phyloP scores from a whole-genome alignment of 2,797 vertebrate species.

The Notamacropus eugenii region DNA sequence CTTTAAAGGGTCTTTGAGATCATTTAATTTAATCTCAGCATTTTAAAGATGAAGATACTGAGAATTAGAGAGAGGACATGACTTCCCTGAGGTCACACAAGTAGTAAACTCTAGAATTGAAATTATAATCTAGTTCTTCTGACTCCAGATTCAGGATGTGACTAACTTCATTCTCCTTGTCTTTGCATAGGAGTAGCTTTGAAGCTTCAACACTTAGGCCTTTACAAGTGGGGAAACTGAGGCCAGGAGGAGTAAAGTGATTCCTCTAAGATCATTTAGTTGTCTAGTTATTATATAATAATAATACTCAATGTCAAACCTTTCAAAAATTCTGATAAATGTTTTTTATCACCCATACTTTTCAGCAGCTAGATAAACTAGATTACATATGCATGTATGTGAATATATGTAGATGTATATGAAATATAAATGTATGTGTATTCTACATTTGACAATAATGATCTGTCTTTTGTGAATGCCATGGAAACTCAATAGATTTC shows the following conservation, averaged over 20 bases:
- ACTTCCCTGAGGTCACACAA: neutral
- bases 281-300: slow-evolving; percentile 1
- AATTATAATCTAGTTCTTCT: neutral
- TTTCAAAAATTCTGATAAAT: slow-evolving; percentile 82
- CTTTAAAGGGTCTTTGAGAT: neutral
- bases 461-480: slow-evolving; percentile 69
- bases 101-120: neutral
- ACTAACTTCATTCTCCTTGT: neutral
- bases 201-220: neutral
- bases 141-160: neutral
- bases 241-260: neutral
- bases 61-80: neutral
- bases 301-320: slow-evolving; percentile 66
- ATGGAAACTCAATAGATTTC: slow-evolving; percentile 79
- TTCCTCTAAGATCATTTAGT: neutral
- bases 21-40: neutral
- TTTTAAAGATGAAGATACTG: neutral
- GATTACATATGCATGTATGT: slow-evolving; percentile 62
- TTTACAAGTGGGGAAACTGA: neutral
- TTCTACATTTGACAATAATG: slow-evolving; percentile 81
- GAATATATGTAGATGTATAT: slow-evolving; percentile 73
- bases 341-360: slow-evolving; percentile 68
- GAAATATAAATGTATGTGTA: neutral
- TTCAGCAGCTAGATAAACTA: slow-evolving; percentile 62
- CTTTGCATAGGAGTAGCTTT: neutral